Conservation (phyloP, 1,140 invertebrate species). For the Drosophila elegans region DNA sequence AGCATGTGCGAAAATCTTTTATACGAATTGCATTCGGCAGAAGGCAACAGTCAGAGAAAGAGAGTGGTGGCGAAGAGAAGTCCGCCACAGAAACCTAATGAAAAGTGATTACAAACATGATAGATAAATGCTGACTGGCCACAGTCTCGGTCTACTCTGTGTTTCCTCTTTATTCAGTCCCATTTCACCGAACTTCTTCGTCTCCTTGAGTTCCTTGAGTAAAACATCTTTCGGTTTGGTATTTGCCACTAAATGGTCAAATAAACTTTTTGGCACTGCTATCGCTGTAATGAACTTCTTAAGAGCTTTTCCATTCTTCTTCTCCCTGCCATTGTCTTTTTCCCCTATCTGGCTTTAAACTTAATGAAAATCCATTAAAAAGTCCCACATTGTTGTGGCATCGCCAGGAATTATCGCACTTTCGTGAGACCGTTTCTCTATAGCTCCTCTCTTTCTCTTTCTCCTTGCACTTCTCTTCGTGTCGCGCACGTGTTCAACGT, state of each 20-base stretch:
- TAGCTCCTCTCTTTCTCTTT: constrained; percentile 3
- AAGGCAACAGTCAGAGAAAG: constrained; percentile 54
- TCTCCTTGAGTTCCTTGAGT: constrained; percentile 50
- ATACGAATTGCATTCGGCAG: constrained; percentile 77
- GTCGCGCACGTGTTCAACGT: constrained; percentile 58
- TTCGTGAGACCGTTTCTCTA: constrained; percentile 10
- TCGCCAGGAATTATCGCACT: constrained; percentile 43
- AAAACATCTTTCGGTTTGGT: constrained; percentile 71
- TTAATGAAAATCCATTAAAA: constrained; percentile 84
- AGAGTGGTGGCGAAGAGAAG: constrained; percentile 1
- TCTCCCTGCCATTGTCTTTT: constrained; percentile 1
- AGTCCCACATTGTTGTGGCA: constrained; percentile 72
- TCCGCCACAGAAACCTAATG: constrained; percentile 74
- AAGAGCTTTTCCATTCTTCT: constrained; percentile 68
- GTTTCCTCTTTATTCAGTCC: neutral
- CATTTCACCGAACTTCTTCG: neutral
- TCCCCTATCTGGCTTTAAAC: constrained; percentile 38
- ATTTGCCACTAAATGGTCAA: constrained; percentile 77
- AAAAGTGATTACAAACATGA: constrained; percentile 84
- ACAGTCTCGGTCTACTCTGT: constrained; percentile 32
- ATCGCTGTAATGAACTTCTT: constrained; percentile 81
- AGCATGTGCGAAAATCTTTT: constrained; percentile 83
- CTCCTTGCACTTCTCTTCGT: constrained; percentile 15
- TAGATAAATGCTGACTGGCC: constrained; percentile 72
- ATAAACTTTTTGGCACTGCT: constrained; percentile 79